These are phyloP conservation scores for Neoseiulus cucumeris DNA, from an alignment of 1,140 invertebrate species.

Conservation along the genomic window DNA sequence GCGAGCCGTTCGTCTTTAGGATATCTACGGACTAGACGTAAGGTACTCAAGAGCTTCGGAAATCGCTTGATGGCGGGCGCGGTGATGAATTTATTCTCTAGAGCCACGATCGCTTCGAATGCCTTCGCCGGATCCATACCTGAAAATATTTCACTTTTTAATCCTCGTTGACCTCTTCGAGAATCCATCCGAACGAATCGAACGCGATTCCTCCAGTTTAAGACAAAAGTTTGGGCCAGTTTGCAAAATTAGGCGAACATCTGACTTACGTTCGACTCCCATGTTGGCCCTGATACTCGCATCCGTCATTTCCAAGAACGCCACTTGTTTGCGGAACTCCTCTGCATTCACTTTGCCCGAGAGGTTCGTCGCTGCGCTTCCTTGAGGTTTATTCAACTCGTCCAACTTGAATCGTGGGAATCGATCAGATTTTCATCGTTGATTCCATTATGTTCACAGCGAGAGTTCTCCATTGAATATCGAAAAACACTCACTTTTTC, in stretches of 20 bases:
- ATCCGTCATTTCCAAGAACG: neutral
- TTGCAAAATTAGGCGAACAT: neutral
- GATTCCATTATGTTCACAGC: no score
- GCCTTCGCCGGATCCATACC: neutral
- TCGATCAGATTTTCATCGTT: no score
- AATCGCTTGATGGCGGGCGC: neutral
- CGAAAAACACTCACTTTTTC: no score
- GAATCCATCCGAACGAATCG: no score
- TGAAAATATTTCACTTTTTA: neutral
- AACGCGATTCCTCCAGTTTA: no score
- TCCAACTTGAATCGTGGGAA: no score
- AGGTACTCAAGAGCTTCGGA: neutral
- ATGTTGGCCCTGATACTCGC: neutral
- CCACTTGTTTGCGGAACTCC: neutral
- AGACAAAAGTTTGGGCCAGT: neutral
- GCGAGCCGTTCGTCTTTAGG: neutral
- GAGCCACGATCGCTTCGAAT: neutral
- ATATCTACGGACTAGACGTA: neutral
- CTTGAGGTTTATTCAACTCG: no score
- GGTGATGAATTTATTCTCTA: neutral
- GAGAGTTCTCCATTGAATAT: no score
- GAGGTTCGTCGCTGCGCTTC: no score
- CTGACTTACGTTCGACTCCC: slow-evolving; percentile 7
- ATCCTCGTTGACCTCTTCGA: neutral
- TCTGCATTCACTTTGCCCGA: neutral